These are phyloP conservation scores for Orcinus orca DNA, from an alignment of 2,113 vertebrate genomes.

Conservation along the genomic window DNA sequence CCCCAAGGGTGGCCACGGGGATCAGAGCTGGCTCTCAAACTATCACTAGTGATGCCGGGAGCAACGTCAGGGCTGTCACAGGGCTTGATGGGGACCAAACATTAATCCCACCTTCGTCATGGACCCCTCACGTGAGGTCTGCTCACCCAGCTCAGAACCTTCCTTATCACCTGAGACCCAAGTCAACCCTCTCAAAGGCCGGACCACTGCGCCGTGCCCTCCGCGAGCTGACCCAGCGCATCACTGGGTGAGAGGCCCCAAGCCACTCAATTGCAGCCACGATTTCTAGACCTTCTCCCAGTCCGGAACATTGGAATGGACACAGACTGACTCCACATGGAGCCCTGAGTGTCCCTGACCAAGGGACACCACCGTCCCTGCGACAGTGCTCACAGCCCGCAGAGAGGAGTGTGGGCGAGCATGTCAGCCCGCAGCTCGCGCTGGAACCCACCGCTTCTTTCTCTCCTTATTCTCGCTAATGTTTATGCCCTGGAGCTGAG, in stretches of 20 bases:
- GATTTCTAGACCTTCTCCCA: neutral
- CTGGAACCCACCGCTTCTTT: neutral
- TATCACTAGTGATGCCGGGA: rapidly evolving
- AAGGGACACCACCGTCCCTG: neutral
- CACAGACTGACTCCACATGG: neutral
- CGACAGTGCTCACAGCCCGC: neutral
- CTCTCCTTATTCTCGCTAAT: constrained; percentile 38
- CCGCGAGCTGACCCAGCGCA: rapidly evolving
- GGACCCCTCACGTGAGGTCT: too few relatives aligned
- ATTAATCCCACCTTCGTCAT: rapidly evolving
- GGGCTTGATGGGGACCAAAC: rapidly evolving
- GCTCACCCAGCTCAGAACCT: neutral
- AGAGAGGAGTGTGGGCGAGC: neutral
- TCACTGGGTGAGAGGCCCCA: neutral
- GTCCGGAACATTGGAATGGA: neutral
- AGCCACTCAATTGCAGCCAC: rapidly evolving
- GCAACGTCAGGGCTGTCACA: rapidly evolving
- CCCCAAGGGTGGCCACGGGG: rapidly evolving
- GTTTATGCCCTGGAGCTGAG: constrained; percentile 19
- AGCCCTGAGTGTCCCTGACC: neutral
- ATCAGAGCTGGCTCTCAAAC: neutral
- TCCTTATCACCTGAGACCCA: neutral
- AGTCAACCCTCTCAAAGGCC: rapidly evolving
- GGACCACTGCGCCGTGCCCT: rapidly evolving
- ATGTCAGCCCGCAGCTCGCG: constrained; percentile 10